A percentile compares a stretch with the other conserved stretches of the same genome.
These are phyloP conservation scores for Cyclargus thomasi DNA, from an alignment of 1,140 invertebrate species.

Conservation along the genomic window DNA sequence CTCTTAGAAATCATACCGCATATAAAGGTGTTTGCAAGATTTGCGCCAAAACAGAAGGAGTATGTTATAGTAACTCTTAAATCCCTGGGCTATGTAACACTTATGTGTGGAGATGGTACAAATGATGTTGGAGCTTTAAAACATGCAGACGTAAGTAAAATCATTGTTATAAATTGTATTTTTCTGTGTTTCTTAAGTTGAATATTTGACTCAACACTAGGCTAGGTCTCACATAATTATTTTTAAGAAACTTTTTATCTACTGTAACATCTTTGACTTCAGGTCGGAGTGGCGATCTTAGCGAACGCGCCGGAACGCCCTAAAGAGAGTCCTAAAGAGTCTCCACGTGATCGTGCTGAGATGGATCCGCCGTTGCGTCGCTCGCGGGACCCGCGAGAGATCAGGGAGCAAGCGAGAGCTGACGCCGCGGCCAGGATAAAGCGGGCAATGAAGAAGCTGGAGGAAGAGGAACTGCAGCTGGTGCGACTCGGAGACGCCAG, in stretches of 20 bases:
- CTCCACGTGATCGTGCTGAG: constrained; percentile 43
- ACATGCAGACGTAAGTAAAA: constrained; percentile 94
- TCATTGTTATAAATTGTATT: constrained; percentile 15
- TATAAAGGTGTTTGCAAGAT: constrained; percentile 93
- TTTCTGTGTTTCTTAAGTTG: neutral
- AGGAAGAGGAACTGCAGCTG: constrained; percentile 92
- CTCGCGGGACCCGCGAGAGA: constrained; percentile 31
- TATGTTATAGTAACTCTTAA: constrained; percentile 94
- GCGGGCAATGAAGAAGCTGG: constrained; percentile 90
- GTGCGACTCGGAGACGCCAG: constrained; percentile 98
- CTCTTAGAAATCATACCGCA: constrained; percentile 87
- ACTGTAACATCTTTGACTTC: neutral
- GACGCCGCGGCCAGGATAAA: constrained; percentile 75
- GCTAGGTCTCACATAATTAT: too few species aligned
- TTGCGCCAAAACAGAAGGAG: constrained; percentile 98
- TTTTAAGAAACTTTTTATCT: too few species aligned
- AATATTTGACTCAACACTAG: too few species aligned
- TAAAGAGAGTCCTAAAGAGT: too few species aligned
- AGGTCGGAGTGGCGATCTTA: constrained; percentile 89
- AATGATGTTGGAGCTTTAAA: constrained; percentile 99
- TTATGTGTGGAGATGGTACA: constrained; percentile 99
- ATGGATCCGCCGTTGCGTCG: constrained; percentile 31
- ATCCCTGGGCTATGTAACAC: constrained; percentile 88
- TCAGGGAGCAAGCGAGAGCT: constrained; percentile 41
- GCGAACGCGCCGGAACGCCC: constrained; percentile 86